A percentile compares a stretch with the other conserved stretches of the same genome.
phyloP scores from a whole-genome alignment of 2,888 invertebrate species.

The Mythimna ferrago region DNA sequence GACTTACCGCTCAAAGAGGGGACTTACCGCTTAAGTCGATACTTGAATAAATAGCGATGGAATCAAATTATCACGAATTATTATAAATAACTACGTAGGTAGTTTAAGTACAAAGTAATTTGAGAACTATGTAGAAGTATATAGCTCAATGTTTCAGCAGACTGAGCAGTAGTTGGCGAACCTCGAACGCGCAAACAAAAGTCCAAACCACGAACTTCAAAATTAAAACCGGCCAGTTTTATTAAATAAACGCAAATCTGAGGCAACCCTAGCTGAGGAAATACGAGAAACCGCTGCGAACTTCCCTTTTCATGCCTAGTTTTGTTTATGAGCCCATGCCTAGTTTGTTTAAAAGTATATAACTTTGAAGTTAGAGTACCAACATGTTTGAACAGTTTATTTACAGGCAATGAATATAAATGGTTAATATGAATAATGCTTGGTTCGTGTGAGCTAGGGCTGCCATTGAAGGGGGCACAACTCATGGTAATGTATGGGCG shows the following conservation, averaged over 20 bases:
- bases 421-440: conserved; percentile 59
- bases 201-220: conserved; percentile 49
- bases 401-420: conserved; percentile 64
- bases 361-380: conserved; percentile 63
- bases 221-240: conserved; percentile 49
- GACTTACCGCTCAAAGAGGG: too few relatives aligned
- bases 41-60: too few relatives aligned
- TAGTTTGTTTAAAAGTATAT: conserved; percentile 67
- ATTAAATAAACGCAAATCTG: conserved; percentile 47
- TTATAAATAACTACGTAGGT: too few relatives aligned
- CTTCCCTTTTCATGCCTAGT: conserved; percentile 52
- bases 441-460: conserved; percentile 50
- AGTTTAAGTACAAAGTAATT: conserved; percentile 1
- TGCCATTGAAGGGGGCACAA: conserved; percentile 50
- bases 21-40: too few relatives aligned
- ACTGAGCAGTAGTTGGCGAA: conserved; percentile 39
- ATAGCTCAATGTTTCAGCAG: conserved; percentile 18
- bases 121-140: conserved; percentile 14
- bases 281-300: conserved; percentile 55
- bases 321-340: conserved; percentile 60
- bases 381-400: conserved; percentile 61
- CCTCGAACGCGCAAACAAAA: conserved; percentile 46
- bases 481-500: conserved; percentile 52
- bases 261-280: conserved; percentile 54
- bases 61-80: too few relatives aligned